Conservation (phyloP, 2,888 invertebrate species). For the Schrankia costaestrigalis region DNA sequence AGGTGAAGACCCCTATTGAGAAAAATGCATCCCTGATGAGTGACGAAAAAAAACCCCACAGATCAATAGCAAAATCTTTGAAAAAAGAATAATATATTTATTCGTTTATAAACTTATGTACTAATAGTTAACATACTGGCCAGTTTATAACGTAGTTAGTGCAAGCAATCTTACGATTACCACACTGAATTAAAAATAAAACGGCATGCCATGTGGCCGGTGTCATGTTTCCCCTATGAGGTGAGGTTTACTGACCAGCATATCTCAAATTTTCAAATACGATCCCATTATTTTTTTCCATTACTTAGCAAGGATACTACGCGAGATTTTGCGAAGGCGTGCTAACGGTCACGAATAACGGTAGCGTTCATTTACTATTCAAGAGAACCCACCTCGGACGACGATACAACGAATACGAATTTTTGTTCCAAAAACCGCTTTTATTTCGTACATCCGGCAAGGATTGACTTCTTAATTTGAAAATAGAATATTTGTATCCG, state of each 20-base stretch:
- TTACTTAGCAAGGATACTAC: conserved; percentile 38
- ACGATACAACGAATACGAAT: conserved; percentile 60
- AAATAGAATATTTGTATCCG: no score
- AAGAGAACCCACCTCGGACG: conserved; percentile 49
- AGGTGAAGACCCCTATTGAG: no score
- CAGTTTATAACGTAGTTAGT: not conserved
- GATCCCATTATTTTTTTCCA: conserved; percentile 8
- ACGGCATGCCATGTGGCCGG: conserved; percentile 1
- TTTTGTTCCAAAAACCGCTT: conserved; percentile 39
- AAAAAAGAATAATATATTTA: no score
- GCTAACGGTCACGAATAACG: conserved; percentile 70
- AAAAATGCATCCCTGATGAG: no score
- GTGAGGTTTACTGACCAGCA: not conserved
- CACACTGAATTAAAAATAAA: not conserved
- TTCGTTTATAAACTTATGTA: no score
- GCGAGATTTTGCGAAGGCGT: conserved; percentile 53
- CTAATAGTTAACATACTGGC: not conserved
- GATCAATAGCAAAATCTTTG: no score
- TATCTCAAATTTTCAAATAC: conserved; percentile 5
- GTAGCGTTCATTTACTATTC: conserved; percentile 69
- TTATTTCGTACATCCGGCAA: conserved; percentile 25
- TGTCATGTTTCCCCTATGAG: conserved; percentile 5
- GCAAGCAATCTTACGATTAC: no score
- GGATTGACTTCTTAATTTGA: no score
- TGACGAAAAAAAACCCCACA: no score